phyloP scores from a whole-genome alignment of 2,797 vertebrate species.

The Cryptoblepharus egeriae region DNA sequence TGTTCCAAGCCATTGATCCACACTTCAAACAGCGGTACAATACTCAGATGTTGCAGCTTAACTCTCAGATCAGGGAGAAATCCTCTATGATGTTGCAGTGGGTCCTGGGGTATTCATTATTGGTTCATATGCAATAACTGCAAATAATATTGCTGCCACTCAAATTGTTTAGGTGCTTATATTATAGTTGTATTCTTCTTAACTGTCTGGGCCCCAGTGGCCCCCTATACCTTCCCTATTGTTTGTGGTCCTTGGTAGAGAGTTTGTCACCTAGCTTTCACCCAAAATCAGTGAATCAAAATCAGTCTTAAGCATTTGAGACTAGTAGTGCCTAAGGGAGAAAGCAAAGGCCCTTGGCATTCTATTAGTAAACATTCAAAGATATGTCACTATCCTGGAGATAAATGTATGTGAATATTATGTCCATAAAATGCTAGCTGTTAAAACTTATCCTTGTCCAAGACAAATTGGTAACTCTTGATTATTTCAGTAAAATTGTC shows the following conservation, averaged over 20 bases:
- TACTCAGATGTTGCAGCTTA: not conserved
- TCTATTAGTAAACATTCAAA: not conserved
- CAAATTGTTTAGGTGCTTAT: not conserved
- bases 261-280: not conserved
- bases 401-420: not conserved
- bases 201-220: not conserved
- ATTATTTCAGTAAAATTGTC: constrained; percentile 4
- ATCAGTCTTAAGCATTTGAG: not conserved
- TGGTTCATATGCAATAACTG: not conserved
- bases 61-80: not conserved
- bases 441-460: not conserved
- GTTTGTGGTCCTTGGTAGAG: not conserved
- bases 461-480: not conserved
- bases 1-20: not conserved
- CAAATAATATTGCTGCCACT: not conserved
- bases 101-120: not conserved
- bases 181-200: not conserved
- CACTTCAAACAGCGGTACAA: not conserved
- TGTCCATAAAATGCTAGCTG: not conserved
- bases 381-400: not conserved
- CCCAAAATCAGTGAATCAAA: not conserved
- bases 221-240: not conserved
- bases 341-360: not conserved
- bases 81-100: not conserved
- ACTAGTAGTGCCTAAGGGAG: not conserved